Evolutionary conservation across 2,113 vertebrate species (phyloP).

Genomic region (Vanacampus margaritifer): DNA sequence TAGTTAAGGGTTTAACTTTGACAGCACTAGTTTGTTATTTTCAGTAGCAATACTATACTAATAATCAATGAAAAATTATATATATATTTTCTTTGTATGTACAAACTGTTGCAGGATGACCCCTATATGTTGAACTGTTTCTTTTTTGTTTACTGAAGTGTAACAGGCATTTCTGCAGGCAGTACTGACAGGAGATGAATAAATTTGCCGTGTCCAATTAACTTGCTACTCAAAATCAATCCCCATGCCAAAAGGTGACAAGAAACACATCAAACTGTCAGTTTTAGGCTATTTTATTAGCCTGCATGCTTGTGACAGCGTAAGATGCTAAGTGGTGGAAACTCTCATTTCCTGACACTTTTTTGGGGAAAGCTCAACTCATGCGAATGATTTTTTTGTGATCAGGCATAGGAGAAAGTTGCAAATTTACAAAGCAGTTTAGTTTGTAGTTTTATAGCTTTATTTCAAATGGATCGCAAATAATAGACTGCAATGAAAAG

Average conservation of each 20-base stretch:
- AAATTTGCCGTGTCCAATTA: constrained; percentile 26
- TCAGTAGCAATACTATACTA: no score
- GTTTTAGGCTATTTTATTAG: constrained; percentile 3
- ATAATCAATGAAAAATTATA: no score
- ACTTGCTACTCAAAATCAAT: constrained; percentile 12
- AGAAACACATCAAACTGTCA: neutral
- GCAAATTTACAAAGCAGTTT: neutral
- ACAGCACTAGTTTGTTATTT: no score
- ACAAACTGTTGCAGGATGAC: no score
- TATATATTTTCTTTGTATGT: no score
- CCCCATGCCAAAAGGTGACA: neutral
- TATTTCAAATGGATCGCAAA: no score
- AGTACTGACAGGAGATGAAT: constrained; percentile 8
- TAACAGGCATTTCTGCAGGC: no score
- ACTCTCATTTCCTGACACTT: constrained; percentile 33
- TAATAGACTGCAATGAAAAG: no score
- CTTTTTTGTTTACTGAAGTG: no score
- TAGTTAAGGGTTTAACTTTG: no score
- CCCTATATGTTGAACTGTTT: no score
- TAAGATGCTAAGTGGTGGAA: constrained; percentile 24
- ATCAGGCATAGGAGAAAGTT: constrained; percentile 3
- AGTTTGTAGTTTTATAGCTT: no score
- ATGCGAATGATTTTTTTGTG: neutral
- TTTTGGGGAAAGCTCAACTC: neutral
- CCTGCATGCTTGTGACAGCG: constrained; percentile 9